These are phyloP conservation scores for Melanocharis versteri DNA, from an alignment of 2,113 vertebrate genomes.

Conservation along the genomic window DNA sequence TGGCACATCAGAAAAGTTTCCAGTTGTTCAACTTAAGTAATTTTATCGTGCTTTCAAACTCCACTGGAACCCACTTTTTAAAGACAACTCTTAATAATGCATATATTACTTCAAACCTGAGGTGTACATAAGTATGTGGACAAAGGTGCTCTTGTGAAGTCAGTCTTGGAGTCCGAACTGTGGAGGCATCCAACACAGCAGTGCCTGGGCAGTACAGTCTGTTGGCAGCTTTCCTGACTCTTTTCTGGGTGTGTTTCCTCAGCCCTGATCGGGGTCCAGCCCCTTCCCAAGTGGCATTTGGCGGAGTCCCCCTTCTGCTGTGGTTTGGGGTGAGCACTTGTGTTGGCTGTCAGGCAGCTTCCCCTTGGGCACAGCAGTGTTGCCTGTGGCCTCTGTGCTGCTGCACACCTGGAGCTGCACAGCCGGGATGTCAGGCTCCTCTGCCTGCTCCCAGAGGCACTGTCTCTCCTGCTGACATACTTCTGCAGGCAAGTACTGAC, in stretches of 20 bases:
- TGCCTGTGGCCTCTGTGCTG: not conserved
- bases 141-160: not conserved
- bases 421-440: not conserved
- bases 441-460: not conserved
- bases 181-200: not conserved
- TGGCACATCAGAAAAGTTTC: not conserved
- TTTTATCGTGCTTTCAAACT: not conserved
- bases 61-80: not conserved
- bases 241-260: not conserved
- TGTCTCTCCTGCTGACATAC: not conserved
- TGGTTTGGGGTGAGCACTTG: not conserved
- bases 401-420: not conserved
- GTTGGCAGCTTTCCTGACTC: not conserved
- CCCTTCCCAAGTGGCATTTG: not conserved
- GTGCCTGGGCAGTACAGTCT: not conserved
- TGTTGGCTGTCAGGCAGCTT: not conserved
- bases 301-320: not conserved
- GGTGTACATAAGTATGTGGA: rapidly evolving
- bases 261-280: not conserved
- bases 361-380: not conserved
- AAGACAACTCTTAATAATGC: not conserved
- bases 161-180: not conserved
- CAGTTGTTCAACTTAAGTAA: rapidly evolving
- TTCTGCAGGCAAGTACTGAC: not conserved
- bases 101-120: not conserved